Percentiles rank a stretch among this genome's conserved stretches.
These are phyloP conservation scores for Lacerta bilineata DNA, from an alignment of 2,797 vertebrate species.

Conservation along the genomic window DNA sequence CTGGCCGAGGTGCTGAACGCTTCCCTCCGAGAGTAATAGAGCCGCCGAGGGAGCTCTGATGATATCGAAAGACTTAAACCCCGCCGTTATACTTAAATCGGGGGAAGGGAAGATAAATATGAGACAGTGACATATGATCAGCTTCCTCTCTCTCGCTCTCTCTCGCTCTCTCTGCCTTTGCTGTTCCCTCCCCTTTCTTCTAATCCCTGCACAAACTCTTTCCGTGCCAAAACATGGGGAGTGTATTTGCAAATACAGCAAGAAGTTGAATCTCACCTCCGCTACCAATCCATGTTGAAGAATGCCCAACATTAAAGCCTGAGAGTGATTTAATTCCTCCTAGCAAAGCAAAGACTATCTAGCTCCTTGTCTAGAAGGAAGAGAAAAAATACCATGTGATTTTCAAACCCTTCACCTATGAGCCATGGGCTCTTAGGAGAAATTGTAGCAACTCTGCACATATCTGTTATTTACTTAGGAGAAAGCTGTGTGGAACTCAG, in stretches of 20 bases:
- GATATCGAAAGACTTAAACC: constrained; percentile 4
- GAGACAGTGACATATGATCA: constrained; percentile 39
- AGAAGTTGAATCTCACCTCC: not conserved
- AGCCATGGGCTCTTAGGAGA: not conserved
- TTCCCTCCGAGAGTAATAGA: constrained; percentile 21
- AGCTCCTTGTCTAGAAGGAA: not conserved
- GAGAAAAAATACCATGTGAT: not conserved
- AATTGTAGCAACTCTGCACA: not conserved
- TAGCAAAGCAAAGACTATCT: not conserved
- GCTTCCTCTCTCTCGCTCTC: constrained; percentile 4
- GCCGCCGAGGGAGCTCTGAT: constrained; percentile 6
- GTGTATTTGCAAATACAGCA: not conserved
- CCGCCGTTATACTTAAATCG: not conserved
- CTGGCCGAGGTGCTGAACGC: constrained; percentile 21
- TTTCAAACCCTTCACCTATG: constrained; percentile 44
- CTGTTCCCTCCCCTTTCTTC: not conserved
- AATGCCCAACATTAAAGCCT: not conserved
- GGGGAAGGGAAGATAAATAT: not conserved
- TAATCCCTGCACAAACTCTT: constrained; percentile 55
- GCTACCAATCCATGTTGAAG: too few species aligned
- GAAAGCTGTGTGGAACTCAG: not conserved
- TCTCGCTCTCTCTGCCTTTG: too few species aligned
- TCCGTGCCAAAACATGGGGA: constrained; percentile 33
- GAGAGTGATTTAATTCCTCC: not conserved
- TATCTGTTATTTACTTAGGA: not conserved